Base-by-base conservation (phyloP, 2,888 invertebrate species). In the Atrina japonica region DNA sequence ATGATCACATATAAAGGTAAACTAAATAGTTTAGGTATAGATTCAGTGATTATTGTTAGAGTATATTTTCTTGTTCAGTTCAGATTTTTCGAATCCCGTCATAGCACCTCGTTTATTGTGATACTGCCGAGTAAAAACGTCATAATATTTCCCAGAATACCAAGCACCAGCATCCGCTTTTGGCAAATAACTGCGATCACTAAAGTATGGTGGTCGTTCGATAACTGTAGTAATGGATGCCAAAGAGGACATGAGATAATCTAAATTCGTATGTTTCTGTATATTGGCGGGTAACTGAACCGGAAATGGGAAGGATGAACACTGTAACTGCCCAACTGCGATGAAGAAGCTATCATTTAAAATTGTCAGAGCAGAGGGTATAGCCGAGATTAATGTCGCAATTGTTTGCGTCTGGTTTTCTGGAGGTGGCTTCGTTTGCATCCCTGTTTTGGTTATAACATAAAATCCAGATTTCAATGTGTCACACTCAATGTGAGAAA, bases 111-210 rank as follows among this genome's bases (percentile, higher is more conserved):
- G 35, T 23, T 56, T 35, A 11, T 40, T 16, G 11, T 56, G 40
- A 35, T 56, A 56, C 5, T 40, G 40, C 6, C 56, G 56, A 21
- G 56, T 56, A 6, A 59, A 45, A 9, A 27, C 25, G 7, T 61
- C 61, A 23, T 49, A 61, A 18, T 16, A 14, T 11, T 11, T 27
- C 30, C 21, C n/a, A 9, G 29, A 29, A 7, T 61, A 61, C 61
- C 61, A 61, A 18, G 29, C 49, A n/a, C 47, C 47, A 30, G 61
- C 45, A 18, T 61, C 47, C 5, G 29, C 29, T 35, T 61, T 61
- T 9, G 61, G 61, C 23, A 47, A 18, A 30, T 61, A 61, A 29
- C 49, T 61, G 14, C 35, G 49, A 16, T 61, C 61, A 61, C 61
- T 61, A 0, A 49, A 29, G 5, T 21, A 9, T 40, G 23, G 40